Conservation (phyloP, 2,888 invertebrate species). For the Sphecodes monilicornis region DNA sequence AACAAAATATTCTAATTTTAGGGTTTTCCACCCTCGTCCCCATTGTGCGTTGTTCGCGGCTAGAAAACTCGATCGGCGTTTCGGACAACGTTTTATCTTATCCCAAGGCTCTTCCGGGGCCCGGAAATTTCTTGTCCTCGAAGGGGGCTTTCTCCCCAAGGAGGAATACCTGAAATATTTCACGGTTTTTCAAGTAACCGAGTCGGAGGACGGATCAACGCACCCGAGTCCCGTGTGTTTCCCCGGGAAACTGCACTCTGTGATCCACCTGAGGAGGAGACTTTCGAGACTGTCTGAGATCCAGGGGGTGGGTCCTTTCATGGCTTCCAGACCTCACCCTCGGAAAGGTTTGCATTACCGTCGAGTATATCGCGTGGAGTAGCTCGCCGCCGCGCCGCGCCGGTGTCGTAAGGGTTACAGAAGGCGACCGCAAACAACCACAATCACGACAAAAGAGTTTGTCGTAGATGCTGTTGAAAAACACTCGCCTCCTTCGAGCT, state of each 20-base stretch:
- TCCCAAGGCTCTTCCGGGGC: background rate
- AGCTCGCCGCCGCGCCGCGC: constrained; percentile 23
- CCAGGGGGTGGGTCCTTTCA: constrained; percentile 56
- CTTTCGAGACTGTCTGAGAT: constrained; percentile 67
- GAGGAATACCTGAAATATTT: background rate
- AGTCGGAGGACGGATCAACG: background rate
- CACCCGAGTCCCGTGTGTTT: constrained; percentile 28
- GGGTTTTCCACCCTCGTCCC: no score
- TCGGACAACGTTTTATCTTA: background rate
- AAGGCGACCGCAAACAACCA: constrained; percentile 2
- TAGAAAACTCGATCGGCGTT: background rate
- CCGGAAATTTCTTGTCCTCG: background rate
- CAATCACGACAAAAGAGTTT: constrained; percentile 34
- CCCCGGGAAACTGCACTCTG: constrained; percentile 41
- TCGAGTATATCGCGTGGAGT: constrained; percentile 29
- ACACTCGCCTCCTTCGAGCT: background rate
- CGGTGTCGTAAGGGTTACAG: constrained; percentile 13
- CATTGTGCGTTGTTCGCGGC: no score
- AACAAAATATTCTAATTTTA: no score
- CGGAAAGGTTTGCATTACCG: constrained; percentile 55
- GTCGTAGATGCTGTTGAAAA: constrained; percentile 2
- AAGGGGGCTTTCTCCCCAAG: background rate
- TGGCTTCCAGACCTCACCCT: constrained; percentile 41
- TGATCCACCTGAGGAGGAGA: constrained; percentile 51
- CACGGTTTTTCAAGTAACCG: background rate